A percentile compares a stretch with the other conserved stretches of the same genome.
Conservation (phyloP, 2,888 invertebrate species). For the Opisthograptis luteolata region DNA sequence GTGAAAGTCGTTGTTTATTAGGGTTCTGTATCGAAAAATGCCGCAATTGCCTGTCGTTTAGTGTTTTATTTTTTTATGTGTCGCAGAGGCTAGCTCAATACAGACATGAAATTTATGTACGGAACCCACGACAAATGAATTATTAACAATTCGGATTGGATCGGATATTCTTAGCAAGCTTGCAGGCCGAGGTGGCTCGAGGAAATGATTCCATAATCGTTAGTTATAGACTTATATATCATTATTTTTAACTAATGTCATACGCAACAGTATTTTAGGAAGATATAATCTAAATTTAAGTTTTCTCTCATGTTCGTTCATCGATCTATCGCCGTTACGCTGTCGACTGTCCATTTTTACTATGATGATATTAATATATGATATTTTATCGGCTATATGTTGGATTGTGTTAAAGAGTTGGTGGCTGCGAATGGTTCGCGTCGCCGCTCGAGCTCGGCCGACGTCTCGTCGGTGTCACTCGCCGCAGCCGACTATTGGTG, state of each 20-base stretch:
- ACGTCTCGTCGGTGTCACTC: neutral
- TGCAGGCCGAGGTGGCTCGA: constrained; percentile 45
- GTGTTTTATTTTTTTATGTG: constrained; percentile 18
- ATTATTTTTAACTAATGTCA: constrained; percentile 81
- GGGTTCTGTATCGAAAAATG: constrained; percentile 2
- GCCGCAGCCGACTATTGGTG: neutral
- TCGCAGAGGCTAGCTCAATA: constrained; percentile 34
- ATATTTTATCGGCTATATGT: neutral
- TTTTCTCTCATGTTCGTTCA: constrained; percentile 56
- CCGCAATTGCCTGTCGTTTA: constrained; percentile 10
- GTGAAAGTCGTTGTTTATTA: neutral
- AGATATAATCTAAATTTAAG: constrained; percentile 78
- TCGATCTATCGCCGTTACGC: constrained; percentile 55
- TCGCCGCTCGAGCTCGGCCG: neutral
- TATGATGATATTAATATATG: no score
- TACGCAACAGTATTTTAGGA: constrained; percentile 82
- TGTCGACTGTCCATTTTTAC: constrained; percentile 59
- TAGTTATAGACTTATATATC: constrained; percentile 80
- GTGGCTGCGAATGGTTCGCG: no score
- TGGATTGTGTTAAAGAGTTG: neutral
- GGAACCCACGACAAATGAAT: constrained; percentile 37
- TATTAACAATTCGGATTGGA: constrained; percentile 21
- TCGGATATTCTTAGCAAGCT: constrained; percentile 41
- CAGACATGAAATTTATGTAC: constrained; percentile 33
- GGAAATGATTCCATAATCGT: constrained; percentile 53